Percentiles rank a stretch among this genome's conserved stretches.
Evolutionary conservation across 1,140 invertebrate genomes (phyloP).

Genomic region (Sycophila sp.): DNA sequence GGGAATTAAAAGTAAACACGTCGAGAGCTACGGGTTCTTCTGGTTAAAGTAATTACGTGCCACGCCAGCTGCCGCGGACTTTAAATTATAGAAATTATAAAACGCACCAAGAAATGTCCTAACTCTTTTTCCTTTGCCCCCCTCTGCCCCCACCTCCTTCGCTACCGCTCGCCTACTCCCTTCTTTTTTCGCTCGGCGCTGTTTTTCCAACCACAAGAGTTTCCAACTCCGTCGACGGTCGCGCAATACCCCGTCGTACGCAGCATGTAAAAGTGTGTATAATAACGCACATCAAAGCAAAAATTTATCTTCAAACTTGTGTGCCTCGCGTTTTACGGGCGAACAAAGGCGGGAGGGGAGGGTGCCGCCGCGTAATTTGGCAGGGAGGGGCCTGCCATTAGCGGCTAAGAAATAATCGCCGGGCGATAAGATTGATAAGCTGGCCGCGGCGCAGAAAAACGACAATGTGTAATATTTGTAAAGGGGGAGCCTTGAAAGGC

Average conservation of each 20-base stretch:
- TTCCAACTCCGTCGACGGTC: neutral
- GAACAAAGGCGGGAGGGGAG: too few species aligned
- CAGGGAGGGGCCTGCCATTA: too few species aligned
- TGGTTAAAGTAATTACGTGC: conserved; percentile 67
- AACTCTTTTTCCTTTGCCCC: conserved; percentile 37
- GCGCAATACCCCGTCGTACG: neutral
- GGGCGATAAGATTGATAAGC: conserved; percentile 31
- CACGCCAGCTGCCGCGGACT: conserved; percentile 65
- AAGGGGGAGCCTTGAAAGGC: conserved; percentile 15
- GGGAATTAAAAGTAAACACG: conserved; percentile 64
- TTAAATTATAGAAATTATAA: conserved; percentile 68
- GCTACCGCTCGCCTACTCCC: neutral
- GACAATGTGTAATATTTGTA: conserved; percentile 34
- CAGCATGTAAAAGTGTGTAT: too few species aligned
- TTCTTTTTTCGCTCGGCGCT: conserved; percentile 6
- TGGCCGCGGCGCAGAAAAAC: neutral
- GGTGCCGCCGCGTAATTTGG: too few species aligned
- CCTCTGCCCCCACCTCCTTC: neutral
- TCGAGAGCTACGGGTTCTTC: conserved; percentile 61
- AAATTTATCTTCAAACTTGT: too few species aligned
- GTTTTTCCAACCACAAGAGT: conserved; percentile 36
- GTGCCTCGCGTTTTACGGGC: too few species aligned
- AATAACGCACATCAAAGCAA: too few species aligned
- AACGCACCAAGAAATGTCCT: conserved; percentile 54
- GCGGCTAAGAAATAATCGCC: too few species aligned